Evolutionary conservation across 2,888 invertebrate species (phyloP), one percentile per base, ranked within the genome.

Genomic region (Phyllotreta cruciferae): DNA sequence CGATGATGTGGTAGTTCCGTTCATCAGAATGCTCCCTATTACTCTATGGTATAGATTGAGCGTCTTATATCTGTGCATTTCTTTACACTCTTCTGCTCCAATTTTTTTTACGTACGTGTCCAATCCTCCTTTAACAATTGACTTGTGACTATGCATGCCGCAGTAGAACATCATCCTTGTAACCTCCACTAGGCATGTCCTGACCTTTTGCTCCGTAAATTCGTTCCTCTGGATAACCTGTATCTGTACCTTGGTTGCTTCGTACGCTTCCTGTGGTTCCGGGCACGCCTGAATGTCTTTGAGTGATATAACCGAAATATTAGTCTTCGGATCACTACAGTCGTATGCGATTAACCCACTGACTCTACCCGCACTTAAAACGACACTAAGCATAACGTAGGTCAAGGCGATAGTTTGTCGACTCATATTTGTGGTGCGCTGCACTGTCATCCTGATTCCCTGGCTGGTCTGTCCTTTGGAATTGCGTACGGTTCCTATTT

Each of bases 81-180:
- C 10, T 3, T 54, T 4, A 44, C 64, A 68, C 24, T 63, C 66
- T 53, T 56, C 42, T 1, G 57, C 63, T 6, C 68, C 68, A 38
- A 24, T 24, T 4, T 24, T 24, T 3, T 24, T 1, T 24, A 24
- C 24, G 24, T 24, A 24, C 4, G 50, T 66, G 9, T 38, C 38
- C 13, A 66, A 38, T 53, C 66, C 66, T 53, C 66, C 66, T 3
- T 60, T 36, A 11, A 66, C 68, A 2, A 64, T 44, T 5, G 66
- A 66, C n/a, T 13, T 56, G 36, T 65, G 65, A 34, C 65, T 63
- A 39, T 67, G 63, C 63, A 63, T 66, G 9, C 63, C 60, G 38
- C 64, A 66, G 45, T 66, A 49, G 4, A 36, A 41, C 2, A 66
- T 61, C 1, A 63, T 3, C 9, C 63, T 10, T 1, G 62, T 64